Evolutionary conservation across 2,888 invertebrate genomes (phyloP).

Genomic region (Epinotia demarniana): DNA sequence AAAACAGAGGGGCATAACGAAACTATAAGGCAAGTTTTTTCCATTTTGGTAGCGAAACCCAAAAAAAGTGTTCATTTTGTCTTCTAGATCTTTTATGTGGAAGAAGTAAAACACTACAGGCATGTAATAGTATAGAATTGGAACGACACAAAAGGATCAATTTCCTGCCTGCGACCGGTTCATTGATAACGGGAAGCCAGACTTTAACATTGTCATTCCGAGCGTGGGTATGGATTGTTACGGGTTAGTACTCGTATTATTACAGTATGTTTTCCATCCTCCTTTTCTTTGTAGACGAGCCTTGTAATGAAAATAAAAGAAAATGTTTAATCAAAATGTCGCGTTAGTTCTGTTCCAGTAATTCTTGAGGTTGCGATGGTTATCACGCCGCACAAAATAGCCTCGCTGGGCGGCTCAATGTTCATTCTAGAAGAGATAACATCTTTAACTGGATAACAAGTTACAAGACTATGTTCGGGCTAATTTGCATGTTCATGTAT

Average conservation of each 20-base stretch:
- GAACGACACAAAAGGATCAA: too few species aligned
- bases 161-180: too few species aligned
- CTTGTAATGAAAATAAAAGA: constrained; percentile 34
- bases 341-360: constrained; percentile 33
- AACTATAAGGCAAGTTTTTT: too few species aligned
- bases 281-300: constrained; percentile 29
- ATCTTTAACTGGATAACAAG: constrained; percentile 8
- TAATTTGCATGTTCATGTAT: background rate
- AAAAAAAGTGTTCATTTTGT: too few species aligned
- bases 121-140: too few species aligned
- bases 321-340: constrained; percentile 40
- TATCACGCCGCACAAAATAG: constrained; percentile 26
- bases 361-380: constrained; percentile 29
- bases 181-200: background rate
- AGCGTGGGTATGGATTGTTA: background rate
- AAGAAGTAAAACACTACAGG: too few species aligned
- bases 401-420: constrained; percentile 1
- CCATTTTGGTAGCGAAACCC: too few species aligned
- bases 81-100: too few species aligned
- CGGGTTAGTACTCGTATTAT: background rate
- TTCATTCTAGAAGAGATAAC: constrained; percentile 1
- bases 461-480: background rate
- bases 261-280: background rate
- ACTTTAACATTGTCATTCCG: background rate
- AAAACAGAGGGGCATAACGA: too few species aligned